Percentiles rank a stretch among this genome's conserved stretches.
Evolutionary conservation across 2,888 invertebrate genomes (phyloP).

Genomic region (Plusia festucae): DNA sequence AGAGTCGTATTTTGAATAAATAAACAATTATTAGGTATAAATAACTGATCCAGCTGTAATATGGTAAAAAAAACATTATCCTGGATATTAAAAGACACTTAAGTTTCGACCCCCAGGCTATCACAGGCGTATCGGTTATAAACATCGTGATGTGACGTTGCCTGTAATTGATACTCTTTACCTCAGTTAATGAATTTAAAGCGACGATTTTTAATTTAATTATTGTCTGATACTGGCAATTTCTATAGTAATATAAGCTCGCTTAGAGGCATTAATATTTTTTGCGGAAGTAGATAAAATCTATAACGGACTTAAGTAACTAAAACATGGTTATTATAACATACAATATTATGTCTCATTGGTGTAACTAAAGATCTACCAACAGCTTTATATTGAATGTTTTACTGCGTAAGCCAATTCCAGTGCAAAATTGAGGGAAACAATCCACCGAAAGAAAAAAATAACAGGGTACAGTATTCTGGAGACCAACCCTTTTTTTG

Average conservation of each 20-base stretch:
- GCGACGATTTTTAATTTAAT: conserved; percentile 10
- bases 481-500: too few relatives aligned
- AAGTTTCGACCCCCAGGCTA: conserved; percentile 19
- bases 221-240: background rate
- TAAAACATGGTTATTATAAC: background rate
- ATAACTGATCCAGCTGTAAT: too few relatives aligned
- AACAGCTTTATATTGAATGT: too few relatives aligned
- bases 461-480: too few relatives aligned
- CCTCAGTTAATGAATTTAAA: conserved; percentile 37
- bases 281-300: background rate
- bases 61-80: background rate
- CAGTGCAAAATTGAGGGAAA: too few relatives aligned
- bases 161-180: conserved; percentile 40
- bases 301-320: background rate
- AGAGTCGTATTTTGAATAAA: too few relatives aligned
- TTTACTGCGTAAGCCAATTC: too few relatives aligned
- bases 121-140: conserved; percentile 17
- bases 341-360: too few relatives aligned
- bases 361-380: too few relatives aligned
- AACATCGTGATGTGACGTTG: background rate
- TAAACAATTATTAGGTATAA: too few relatives aligned
- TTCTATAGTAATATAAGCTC: background rate
- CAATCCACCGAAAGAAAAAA: too few relatives aligned
- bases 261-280: background rate
- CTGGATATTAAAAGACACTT: conserved; percentile 15